Base-by-base conservation (phyloP, 2,113 vertebrate species). In the Mixornis gularis region DNA sequence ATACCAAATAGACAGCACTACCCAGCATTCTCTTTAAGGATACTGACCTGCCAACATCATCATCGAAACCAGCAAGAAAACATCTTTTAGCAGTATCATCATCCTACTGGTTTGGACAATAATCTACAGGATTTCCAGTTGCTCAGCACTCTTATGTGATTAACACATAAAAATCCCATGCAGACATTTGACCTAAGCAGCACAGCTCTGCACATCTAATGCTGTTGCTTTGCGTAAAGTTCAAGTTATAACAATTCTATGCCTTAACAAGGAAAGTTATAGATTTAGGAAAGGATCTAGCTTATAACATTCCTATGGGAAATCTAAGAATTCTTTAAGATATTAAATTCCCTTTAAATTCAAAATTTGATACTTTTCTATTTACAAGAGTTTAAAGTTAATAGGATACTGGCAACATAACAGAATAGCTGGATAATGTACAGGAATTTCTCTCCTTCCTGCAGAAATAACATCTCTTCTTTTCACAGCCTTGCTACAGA, bases 211-310 rank as follows among this genome's bases (percentile, higher is more conserved):
- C 30, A 79, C 9, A 36, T 8, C 24, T 87, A 93, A 74, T 29
- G 21, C 10, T 58, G 55, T 0, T 21, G 11, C 38, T 87, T 71
- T 55, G 81, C 0, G 0, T 26, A 38, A 80, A 80, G 11, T 8
- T 29, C 18, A 85, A 78, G 9, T 41, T 77, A 73, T 3, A 18
- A 59, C 8, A 85, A 41, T n/a, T 41, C 22, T 11, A 15, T 6
- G 9, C 15, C 13, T 52, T 44, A 43, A 32, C 29, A 85, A 46
- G 3, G 30, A 6, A 72, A 62, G 26, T 38, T 72, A 44, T 6
- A 15, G 34, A 80, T 83, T 84, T 51, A 78, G 27, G 60, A 76
- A 62, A 60, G 8, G 7, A 76, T 38, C 11, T 22, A 60, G 38
- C 26, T 26, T 24, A 5, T 49, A 68, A 64, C 1, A 3, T 32